These are phyloP conservation scores for Ypsolopha scabrella DNA, from an alignment of 2,888 invertebrate species.

Conservation along the genomic window DNA sequence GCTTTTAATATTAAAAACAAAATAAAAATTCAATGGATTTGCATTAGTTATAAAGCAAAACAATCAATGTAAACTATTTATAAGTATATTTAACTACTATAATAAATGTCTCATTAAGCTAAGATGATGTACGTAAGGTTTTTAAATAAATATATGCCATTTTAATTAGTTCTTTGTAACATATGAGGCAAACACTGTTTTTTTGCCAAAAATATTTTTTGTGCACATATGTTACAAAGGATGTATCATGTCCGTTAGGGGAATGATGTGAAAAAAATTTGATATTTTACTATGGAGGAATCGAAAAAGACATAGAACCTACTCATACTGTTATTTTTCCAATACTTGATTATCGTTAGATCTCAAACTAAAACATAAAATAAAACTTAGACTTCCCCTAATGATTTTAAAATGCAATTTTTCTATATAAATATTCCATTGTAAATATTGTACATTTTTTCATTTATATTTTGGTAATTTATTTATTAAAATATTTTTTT, in stretches of 20 bases:
- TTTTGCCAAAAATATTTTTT: not conserved
- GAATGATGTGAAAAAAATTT: slow-evolving; percentile 57
- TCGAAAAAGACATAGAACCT: slow-evolving; percentile 61
- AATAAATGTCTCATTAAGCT: slow-evolving; percentile 63
- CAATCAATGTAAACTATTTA: slow-evolving; percentile 49
- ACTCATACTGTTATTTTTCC: slow-evolving; percentile 46
- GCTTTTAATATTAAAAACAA: not conserved
- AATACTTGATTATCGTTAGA: slow-evolving; percentile 10
- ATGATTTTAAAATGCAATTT: slow-evolving; percentile 40
- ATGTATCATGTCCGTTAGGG: slow-evolving; percentile 60
- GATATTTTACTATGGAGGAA: slow-evolving; percentile 62
- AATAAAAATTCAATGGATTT: slow-evolving; percentile 24
- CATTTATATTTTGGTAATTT: slow-evolving; percentile 34
- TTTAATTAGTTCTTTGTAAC: slow-evolving; percentile 7
- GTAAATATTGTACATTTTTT: slow-evolving; percentile 68
- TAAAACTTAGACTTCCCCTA: slow-evolving; percentile 26
- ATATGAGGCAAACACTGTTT: not conserved
- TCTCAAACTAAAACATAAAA: not conserved
- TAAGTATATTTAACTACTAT: slow-evolving; percentile 59
- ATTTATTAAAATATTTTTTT: slow-evolving; percentile 59
- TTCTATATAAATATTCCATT: slow-evolving; percentile 55
- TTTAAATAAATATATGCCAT: slow-evolving; percentile 42
- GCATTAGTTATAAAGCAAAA: slow-evolving; percentile 22
- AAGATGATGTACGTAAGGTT: slow-evolving; percentile 57
- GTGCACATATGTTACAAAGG: slow-evolving; percentile 16